A percentile compares a stretch with the other conserved stretches of the same genome.
phyloP scores from a whole-genome alignment of 1,140 invertebrate species.

The Sipha flava region DNA sequence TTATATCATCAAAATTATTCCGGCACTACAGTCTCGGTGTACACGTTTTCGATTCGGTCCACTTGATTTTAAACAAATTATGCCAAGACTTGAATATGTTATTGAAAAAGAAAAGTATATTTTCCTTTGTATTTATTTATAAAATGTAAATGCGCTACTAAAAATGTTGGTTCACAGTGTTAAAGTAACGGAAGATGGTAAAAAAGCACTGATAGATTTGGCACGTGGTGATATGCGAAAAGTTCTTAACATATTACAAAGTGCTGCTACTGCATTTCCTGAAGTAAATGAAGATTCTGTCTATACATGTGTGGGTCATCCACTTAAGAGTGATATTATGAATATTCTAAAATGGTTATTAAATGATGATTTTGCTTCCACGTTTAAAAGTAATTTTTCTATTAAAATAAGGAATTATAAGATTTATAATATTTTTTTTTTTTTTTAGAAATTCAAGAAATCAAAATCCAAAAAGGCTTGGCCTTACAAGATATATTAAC shows the following conservation, averaged over 20 bases:
- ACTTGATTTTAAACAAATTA: constrained; percentile 72
- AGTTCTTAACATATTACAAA: constrained; percentile 91
- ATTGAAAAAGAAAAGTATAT: constrained; percentile 74
- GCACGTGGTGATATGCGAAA: constrained; percentile 97
- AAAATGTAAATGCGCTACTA: no score
- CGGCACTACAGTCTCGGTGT: constrained; percentile 94
- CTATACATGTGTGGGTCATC: constrained; percentile 94
- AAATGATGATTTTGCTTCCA: constrained; percentile 70
- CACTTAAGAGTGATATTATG: constrained; percentile 79
- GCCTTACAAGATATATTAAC: constrained; percentile 84
- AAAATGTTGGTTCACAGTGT: constrained; percentile 58
- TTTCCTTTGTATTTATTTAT: constrained; percentile 32
- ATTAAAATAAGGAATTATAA: not conserved
- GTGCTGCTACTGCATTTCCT: constrained; percentile 78
- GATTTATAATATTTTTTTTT: not conserved
- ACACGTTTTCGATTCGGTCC: constrained; percentile 96
- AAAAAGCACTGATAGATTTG: constrained; percentile 79
- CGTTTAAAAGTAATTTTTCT: constrained; percentile 69
- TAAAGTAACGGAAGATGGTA: constrained; percentile 79
- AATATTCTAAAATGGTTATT: constrained; percentile 82
- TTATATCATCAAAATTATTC: constrained; percentile 96
- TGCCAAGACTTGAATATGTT: constrained; percentile 80
- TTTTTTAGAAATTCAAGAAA: constrained; percentile 63
- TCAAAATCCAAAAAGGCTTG: constrained; percentile 79
- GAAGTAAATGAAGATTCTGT: constrained; percentile 84